These are phyloP conservation scores for Heteromormyrus szaboi DNA, from an alignment of 2,797 vertebrate species.

Conservation along the genomic window DNA sequence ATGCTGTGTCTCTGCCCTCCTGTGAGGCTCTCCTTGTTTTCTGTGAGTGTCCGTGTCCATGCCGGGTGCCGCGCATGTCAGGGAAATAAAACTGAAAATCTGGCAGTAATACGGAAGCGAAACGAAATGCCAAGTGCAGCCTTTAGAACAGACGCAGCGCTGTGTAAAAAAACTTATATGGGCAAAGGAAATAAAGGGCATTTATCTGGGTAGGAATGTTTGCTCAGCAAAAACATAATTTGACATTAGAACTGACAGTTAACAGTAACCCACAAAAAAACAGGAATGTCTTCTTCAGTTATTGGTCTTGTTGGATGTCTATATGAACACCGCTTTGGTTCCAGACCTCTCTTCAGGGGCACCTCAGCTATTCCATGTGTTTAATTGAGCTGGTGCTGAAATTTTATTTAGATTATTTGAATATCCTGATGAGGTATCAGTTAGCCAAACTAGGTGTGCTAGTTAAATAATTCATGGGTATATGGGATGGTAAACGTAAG, in stretches of 20 bases:
- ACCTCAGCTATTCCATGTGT: background rate
- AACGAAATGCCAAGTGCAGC: background rate
- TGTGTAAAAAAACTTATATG: background rate
- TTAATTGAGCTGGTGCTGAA: background rate
- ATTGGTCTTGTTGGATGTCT: background rate
- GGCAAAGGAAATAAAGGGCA: background rate
- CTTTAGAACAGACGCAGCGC: background rate
- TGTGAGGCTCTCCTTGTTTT: background rate
- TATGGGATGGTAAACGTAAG: background rate
- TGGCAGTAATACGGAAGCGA: background rate
- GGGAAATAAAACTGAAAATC: background rate
- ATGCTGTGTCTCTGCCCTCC: background rate
- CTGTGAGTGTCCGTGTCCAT: background rate
- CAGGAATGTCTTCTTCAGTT: background rate
- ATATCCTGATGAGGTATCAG: background rate
- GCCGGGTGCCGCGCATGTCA: background rate
- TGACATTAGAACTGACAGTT: background rate
- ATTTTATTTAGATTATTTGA: background rate
- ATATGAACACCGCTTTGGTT: background rate
- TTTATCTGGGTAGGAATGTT: background rate
- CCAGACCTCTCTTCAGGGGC: background rate
- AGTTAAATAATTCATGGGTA: background rate
- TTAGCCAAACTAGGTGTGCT: background rate
- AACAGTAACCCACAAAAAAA: background rate
- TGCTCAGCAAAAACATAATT: background rate